Evolutionary conservation across 2,888 invertebrate species (phyloP), one percentile per base, ranked within the genome.

Genomic region (Drosophila trichaetosa): DNA sequence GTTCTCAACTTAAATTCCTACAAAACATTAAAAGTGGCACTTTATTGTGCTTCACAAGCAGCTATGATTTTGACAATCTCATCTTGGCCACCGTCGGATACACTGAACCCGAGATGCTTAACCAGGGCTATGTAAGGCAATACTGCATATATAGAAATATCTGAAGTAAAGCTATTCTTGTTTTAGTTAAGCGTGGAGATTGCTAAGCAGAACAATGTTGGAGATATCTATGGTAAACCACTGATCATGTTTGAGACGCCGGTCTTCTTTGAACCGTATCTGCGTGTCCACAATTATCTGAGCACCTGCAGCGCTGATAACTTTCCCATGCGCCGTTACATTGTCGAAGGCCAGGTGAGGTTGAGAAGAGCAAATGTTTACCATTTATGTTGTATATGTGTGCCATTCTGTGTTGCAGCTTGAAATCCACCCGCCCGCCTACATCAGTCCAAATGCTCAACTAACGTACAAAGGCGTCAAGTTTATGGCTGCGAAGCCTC

Each of bases 191-290:
- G 91, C 61, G 91, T 93, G 33, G 91, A 92, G 78, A 91, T 93
- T 59, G 76, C 87, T 4, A 90, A 82, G 27, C 92, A 92, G 42
- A 83, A 87, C 42, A 92, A 93, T 66, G 83, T 92, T 31, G 87
- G 91, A 2, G 80, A 83, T 29, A 90, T 93, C 53, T 91, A 93
- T 62, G 82, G 88, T 31, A 90, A 92, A 0, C 91, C 93, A 0
- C 95, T 94, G 71, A 86, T 95, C 0, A 96, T 97, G 96, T 94
- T 96, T 3, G 97, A 97, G 91, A 96, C 96, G 60, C 95, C 95
- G 59, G 95, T 96, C 0, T 98, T 96, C 91, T 97, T 97, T 90
- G 97, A 97, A 88, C 96, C 97, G 0, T 97, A 97, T 90, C 94
- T 95, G 74, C 95, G 96, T 87, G 96, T 97, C 0, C 93, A 97